Percentiles rank a stretch among this genome's conserved stretches.
Evolutionary conservation across 2,113 vertebrate species (phyloP).

Genomic region (Dendropsophus ebraccatus): DNA sequence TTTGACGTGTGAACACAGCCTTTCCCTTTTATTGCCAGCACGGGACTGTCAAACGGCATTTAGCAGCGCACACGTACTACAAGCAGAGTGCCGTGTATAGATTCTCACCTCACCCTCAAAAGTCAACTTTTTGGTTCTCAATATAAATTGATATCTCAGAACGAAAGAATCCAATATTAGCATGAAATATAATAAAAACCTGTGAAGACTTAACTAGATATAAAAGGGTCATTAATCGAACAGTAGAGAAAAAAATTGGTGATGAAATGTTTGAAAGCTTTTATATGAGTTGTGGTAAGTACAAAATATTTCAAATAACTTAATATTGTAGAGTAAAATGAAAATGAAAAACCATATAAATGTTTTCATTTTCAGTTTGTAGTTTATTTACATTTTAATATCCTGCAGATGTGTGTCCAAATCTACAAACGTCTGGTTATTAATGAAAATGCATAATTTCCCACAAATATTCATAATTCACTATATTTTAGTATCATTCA

Average conservation of each 20-base stretch:
- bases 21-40: no score
- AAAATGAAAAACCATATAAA: constrained; percentile 20
- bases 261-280: neutral
- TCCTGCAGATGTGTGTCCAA: constrained; percentile 4
- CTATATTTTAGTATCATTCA: constrained; percentile 10
- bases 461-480: constrained; percentile 28
- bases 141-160: neutral
- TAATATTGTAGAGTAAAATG: neutral
- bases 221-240: neutral
- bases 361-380: constrained; percentile 23
- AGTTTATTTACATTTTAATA: constrained; percentile 40
- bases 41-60: no score
- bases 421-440: constrained; percentile 15
- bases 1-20: no score
- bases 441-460: constrained; percentile 27
- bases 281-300: neutral
- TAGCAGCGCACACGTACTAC: no score
- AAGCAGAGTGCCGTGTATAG: no score
- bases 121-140: neutral
- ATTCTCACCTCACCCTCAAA: no score
- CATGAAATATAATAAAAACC: neutral
- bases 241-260: neutral
- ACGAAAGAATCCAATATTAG: neutral
- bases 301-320: neutral
- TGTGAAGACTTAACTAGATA: neutral